A percentile compares a stretch with the other conserved stretches of the same genome.
Conservation (phyloP, 1,140 invertebrate genomes). For the Drosophila tani region DNA sequence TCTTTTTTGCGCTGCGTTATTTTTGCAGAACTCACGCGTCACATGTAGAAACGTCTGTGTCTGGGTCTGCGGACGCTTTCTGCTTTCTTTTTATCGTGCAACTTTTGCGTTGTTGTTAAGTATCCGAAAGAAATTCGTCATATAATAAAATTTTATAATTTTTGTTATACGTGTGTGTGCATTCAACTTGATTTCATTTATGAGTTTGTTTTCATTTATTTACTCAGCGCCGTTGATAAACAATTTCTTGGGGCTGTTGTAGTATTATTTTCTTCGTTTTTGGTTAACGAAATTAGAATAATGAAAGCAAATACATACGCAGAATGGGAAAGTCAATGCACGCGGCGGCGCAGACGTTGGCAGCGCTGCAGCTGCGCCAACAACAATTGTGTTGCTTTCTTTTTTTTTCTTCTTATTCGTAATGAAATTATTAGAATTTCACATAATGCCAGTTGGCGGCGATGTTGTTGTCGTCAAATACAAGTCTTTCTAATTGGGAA, state of each 20-base stretch:
- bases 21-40: conserved; percentile 75
- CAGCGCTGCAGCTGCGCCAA: conserved; percentile 40
- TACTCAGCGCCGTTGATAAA: conserved; percentile 55
- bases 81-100: conserved; percentile 80
- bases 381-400: conserved; percentile 67
- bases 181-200: conserved; percentile 75
- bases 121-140: conserved; percentile 75
- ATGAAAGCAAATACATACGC: conserved; percentile 51
- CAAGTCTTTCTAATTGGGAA: conserved; percentile 58
- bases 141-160: conserved; percentile 68
- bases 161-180: conserved; percentile 45
- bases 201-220: conserved; percentile 64
- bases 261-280: conserved; percentile 43
- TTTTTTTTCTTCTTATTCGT: conserved; percentile 63
- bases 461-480: conserved; percentile 25
- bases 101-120: conserved; percentile 68
- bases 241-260: conserved; percentile 44
- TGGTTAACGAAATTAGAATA: conserved; percentile 65
- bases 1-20: conserved; percentile 47
- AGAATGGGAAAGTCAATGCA: conserved; percentile 82
- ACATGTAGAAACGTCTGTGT: conserved; percentile 72
- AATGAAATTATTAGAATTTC: conserved; percentile 79
- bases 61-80: conserved; percentile 71
- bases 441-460: conserved; percentile 58
- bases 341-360: conserved; percentile 55